Conservation (phyloP, 92 coral and sea anemone species). For the Nematostella vectensis region DNA sequence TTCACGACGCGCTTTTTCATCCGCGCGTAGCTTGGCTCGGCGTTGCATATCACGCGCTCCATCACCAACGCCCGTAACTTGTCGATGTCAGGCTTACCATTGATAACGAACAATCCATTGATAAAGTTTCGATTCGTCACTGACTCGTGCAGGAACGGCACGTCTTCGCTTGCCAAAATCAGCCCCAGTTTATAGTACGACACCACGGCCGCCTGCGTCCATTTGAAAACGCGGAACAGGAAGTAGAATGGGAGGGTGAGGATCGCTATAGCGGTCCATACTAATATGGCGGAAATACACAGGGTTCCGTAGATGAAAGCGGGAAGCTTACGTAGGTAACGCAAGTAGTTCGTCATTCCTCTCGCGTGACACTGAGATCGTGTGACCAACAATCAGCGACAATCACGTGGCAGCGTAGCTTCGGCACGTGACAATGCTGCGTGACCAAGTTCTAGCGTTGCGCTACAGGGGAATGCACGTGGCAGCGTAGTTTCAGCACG, state of each 20-base stretch:
- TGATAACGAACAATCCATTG: constrained; percentile 73
- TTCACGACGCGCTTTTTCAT: constrained; percentile 69
- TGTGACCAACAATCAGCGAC: too few species aligned
- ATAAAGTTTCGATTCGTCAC: constrained; percentile 74
- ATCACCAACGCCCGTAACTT: constrained; percentile 58
- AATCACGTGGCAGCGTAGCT: too few species aligned
- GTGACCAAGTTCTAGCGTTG: too few species aligned
- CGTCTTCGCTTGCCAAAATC: constrained; percentile 70
- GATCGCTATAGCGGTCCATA: constrained; percentile 53
- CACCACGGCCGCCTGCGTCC: constrained; percentile 60
- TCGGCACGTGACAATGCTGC: too few species aligned
- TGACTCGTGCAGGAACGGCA: constrained; percentile 81
- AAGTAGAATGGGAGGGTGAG: constrained; percentile 78
- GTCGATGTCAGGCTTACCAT: constrained; percentile 59
- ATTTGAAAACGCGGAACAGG: constrained; percentile 57
- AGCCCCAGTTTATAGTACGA: constrained; percentile 64
- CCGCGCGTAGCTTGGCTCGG: constrained; percentile 74
- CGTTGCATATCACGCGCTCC: constrained; percentile 63
- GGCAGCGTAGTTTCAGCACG: too few species aligned
- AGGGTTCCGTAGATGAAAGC: constrained; percentile 60
- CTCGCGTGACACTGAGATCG: too few species aligned
- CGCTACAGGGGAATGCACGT: too few species aligned
- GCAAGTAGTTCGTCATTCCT: constrained; percentile 25
- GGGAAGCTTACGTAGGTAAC: constrained; percentile 49
- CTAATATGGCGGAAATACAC: constrained; percentile 63